Evolutionary conservation across 2,113 vertebrate species (phyloP).

Genomic region (Zapus hudsonius): DNA sequence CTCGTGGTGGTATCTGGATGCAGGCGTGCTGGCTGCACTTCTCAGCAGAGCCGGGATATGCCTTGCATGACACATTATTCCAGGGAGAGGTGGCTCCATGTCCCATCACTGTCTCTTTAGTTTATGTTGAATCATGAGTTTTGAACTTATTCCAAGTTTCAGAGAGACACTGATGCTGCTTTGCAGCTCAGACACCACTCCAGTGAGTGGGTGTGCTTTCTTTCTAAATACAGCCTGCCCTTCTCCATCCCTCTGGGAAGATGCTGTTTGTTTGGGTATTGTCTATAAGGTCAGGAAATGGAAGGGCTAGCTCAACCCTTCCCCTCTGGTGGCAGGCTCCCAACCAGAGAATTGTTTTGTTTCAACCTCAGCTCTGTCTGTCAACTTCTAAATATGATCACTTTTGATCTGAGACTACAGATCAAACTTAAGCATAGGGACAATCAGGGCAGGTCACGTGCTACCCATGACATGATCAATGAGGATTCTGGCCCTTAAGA

Average conservation of each 20-base stretch:
- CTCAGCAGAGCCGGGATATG: too few relatives aligned
- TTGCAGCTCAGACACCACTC: accelerated
- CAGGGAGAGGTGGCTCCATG: accelerated
- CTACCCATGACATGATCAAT: background rate
- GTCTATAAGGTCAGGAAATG: too few relatives aligned
- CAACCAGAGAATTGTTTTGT: too few relatives aligned
- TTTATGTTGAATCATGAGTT: background rate
- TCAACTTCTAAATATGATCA: background rate
- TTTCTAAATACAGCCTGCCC: background rate
- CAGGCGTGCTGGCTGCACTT: accelerated
- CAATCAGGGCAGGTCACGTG: accelerated
- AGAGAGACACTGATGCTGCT: accelerated
- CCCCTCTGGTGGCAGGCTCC: accelerated
- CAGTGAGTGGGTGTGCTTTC: background rate
- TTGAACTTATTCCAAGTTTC: background rate
- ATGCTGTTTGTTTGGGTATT: accelerated
- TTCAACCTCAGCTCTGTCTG: background rate
- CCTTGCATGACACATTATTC: too few relatives aligned
- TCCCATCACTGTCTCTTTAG: background rate
- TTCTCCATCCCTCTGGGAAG: background rate
- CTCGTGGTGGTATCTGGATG: accelerated
- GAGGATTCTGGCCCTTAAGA: background rate
- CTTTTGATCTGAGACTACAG: background rate
- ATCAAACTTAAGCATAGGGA: background rate
- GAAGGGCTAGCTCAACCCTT: background rate